Base-by-base conservation (phyloP, 2,113 vertebrate genomes). In the Meriones unguiculatus region DNA sequence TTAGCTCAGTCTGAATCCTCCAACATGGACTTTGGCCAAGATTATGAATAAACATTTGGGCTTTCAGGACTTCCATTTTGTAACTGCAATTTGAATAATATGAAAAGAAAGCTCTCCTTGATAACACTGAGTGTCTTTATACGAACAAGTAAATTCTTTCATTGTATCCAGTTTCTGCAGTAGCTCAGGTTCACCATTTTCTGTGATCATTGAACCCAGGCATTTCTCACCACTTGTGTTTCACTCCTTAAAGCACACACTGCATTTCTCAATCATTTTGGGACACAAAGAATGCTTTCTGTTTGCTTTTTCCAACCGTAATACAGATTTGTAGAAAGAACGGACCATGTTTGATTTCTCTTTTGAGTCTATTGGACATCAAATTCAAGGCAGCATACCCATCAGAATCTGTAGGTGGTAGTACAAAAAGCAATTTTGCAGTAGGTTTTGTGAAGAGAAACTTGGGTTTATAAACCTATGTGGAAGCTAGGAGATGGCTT, bases 31-130 rank as follows among this genome's bases (percentile, higher is more conserved):
- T 89, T 54, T 84, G 73, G 95, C 96, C 97, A 97, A 95, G 67
- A 89, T 94, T 92, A 78, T 77, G 73, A 97, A 92, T 92, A 97
- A 96, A 97, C 78, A 54, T 92, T 93, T 92, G 41, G 70, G 59
- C 62, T 86, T 92, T 95, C 86, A 96, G 85, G 54, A 91, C 90
- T 92, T 92, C 73, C 69, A 95, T 95, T 98, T 94, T 96, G 64
- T 84, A 75, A 95, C 95, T 89, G 88, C 32, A 64, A 96, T 96
- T 93, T 93, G 86, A 96, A 93, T 96, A 97, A 95, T 84, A 82
- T 2, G 93, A 80, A 92, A 93, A 94, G n/a, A 94, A 70, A 91
- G 20, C 52, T 12, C 67, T 92, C 41, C 57, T 91, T 62, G 8
- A 76, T 64, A 87, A 73, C 75, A 35, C 77, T 54, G 54, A 65